Conservation (phyloP, 2,113 vertebrate genomes). For the Orthochromis indermauri region DNA sequence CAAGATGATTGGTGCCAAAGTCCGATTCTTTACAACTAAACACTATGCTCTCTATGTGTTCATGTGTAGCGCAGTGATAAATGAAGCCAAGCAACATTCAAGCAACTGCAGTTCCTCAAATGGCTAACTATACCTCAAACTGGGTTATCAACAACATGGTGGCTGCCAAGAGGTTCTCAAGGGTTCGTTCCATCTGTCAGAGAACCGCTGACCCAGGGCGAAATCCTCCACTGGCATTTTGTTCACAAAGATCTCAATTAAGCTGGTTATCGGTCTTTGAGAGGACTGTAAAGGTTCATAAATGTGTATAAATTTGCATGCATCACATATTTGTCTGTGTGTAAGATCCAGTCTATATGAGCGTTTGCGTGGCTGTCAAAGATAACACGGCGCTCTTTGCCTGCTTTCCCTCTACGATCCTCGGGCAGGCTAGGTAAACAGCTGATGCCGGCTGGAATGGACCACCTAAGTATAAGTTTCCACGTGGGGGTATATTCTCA, state of each 20-base stretch:
- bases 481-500: conserved; percentile 68
- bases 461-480: conserved; percentile 78
- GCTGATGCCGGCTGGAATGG: conserved; percentile 64
- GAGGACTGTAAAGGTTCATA: neutral
- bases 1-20: neutral
- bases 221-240: neutral
- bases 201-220: neutral
- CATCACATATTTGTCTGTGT: neutral
- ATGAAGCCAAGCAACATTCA: neutral
- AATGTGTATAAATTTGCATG: neutral
- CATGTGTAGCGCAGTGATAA: neutral
- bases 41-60: neutral
- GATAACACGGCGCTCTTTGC: conserved; percentile 47
- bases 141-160: neutral
- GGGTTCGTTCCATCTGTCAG: neutral
- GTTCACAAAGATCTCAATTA: neutral
- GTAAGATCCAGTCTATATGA: neutral
- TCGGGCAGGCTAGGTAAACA: conserved; percentile 68
- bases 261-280: neutral
- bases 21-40: neutral
- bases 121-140: neutral
- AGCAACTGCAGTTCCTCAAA: neutral
- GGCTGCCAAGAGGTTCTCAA: neutral
- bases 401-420: conserved; percentile 57
- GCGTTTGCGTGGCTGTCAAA: conserved; percentile 31